These are phyloP conservation scores for Cryptophagus acutangulus DNA, from an alignment of 2,888 invertebrate species.

Conservation along the genomic window DNA sequence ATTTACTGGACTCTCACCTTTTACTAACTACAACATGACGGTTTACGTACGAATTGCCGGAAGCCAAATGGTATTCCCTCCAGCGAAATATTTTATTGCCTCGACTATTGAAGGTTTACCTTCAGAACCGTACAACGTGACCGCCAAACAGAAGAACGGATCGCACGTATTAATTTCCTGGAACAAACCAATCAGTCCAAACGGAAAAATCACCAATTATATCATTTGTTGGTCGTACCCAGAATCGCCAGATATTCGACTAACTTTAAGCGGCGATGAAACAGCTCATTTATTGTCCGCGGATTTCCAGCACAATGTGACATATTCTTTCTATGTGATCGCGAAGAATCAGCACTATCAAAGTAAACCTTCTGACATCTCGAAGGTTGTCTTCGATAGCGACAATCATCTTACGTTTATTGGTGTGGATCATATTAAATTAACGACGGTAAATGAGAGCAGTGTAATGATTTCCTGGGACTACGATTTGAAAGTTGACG, in stretches of 20 bases:
- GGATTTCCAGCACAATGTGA: slow-evolving; percentile 53
- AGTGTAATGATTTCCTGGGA: slow-evolving; percentile 59
- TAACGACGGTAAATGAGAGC: slow-evolving; percentile 50
- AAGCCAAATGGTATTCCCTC: slow-evolving; percentile 55
- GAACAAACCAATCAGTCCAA: slow-evolving; percentile 60
- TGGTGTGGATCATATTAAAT: slow-evolving; percentile 55
- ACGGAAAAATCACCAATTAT: slow-evolving; percentile 61
- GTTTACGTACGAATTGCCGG: slow-evolving; percentile 64
- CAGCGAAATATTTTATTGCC: slow-evolving; percentile 58
- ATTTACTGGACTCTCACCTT: slow-evolving; percentile 63
- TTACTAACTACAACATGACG: slow-evolving; percentile 73
- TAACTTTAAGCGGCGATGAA: slow-evolving; percentile 46
- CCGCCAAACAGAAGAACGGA: slow-evolving; percentile 60
- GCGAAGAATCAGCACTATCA: slow-evolving; percentile 60
- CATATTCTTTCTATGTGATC: slow-evolving; percentile 71
- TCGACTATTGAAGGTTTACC: slow-evolving; percentile 67
- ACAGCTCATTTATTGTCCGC: slow-evolving; percentile 54
- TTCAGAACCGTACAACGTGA: slow-evolving; percentile 62
- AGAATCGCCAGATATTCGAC: slow-evolving; percentile 51
- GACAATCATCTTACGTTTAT: slow-evolving; percentile 53
- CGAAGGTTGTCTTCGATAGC: slow-evolving; percentile 59
- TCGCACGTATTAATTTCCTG: slow-evolving; percentile 63
- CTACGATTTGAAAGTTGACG: slow-evolving; percentile 40
- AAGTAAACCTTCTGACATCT: slow-evolving; percentile 58
- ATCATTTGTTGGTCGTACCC: slow-evolving; percentile 59